These are phyloP conservation scores for Sturmia bella DNA, from an alignment of 2,888 invertebrate genomes.

Conservation along the genomic window DNA sequence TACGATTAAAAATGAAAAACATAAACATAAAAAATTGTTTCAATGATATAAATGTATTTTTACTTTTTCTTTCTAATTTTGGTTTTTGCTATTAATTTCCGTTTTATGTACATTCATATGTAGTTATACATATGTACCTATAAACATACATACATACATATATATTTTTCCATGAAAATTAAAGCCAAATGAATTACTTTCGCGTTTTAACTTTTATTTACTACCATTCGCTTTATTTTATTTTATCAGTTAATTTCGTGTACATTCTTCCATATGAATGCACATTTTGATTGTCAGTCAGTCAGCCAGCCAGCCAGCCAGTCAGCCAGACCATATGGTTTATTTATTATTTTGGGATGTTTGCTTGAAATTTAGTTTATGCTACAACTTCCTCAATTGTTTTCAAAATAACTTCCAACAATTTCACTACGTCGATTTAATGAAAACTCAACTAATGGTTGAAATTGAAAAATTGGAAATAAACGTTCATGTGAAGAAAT, in stretches of 20 bases:
- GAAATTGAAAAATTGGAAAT: constrained; percentile 4
- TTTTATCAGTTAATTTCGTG: not conserved
- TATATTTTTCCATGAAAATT: not conserved
- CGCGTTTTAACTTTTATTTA: constrained; percentile 16
- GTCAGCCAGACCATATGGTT: constrained; percentile 32
- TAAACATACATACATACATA: no score
- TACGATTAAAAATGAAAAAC: no score
- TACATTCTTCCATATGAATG: not conserved
- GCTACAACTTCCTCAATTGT: constrained; percentile 60
- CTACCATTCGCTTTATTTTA: not conserved
- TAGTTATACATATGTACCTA: not conserved
- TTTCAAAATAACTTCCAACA: constrained; percentile 51
- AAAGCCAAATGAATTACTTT: not conserved
- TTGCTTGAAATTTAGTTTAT: constrained; percentile 37
- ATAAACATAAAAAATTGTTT: not conserved
- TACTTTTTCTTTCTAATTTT: constrained; percentile 5
- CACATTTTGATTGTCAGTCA: constrained; percentile 62
- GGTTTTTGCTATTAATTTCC: constrained; percentile 3
- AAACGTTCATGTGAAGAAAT: not conserved
- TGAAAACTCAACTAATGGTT: constrained; percentile 20
- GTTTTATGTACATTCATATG: not conserved
- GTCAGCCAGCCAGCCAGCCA: constrained; percentile 52
- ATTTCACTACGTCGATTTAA: constrained; percentile 56
- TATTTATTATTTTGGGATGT: constrained; percentile 37
- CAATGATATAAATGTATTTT: not conserved